phyloP scores from a whole-genome alignment of 2,113 vertebrate genomes.

The Indri indri region DNA sequence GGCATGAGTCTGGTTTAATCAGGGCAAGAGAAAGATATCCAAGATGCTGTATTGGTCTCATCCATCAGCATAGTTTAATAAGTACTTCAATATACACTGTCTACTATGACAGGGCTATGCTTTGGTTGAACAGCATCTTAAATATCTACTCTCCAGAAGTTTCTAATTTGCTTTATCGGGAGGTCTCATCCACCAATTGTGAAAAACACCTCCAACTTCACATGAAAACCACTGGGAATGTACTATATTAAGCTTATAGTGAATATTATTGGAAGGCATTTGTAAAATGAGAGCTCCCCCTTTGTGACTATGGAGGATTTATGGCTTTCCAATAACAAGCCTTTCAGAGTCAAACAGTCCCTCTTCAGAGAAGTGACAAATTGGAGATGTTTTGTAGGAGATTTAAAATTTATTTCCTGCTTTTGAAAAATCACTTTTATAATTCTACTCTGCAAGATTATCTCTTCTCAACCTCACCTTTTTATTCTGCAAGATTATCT shows the following conservation, averaged over 20 bases:
- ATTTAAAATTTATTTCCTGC: neutral
- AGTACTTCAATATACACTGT: neutral
- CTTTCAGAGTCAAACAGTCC: neutral
- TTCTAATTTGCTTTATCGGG: slow-evolving; percentile 39
- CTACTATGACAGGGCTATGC: neutral
- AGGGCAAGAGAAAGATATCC: neutral
- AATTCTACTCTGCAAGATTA: slow-evolving; percentile 39
- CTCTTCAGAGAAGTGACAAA: slow-evolving; percentile 34
- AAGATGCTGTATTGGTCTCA: neutral
- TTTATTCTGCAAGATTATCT: slow-evolving; percentile 19
- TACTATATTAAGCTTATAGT: neutral
- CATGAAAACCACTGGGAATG: neutral
- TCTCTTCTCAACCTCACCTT: neutral
- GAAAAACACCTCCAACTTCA: neutral
- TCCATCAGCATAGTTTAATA: neutral
- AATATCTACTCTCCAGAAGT: neutral
- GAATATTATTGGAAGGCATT: neutral
- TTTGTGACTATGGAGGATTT: neutral
- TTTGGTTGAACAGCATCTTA: neutral
- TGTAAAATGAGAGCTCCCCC: neutral
- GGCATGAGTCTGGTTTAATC: neutral
- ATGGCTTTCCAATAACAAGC: neutral
- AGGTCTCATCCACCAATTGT: neutral
- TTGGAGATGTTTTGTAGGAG: neutral
- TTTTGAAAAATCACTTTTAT: slow-evolving; percentile 35